Base-by-base conservation (phyloP, 1,140 invertebrate species). In the Scaptomyza pallida region DNA sequence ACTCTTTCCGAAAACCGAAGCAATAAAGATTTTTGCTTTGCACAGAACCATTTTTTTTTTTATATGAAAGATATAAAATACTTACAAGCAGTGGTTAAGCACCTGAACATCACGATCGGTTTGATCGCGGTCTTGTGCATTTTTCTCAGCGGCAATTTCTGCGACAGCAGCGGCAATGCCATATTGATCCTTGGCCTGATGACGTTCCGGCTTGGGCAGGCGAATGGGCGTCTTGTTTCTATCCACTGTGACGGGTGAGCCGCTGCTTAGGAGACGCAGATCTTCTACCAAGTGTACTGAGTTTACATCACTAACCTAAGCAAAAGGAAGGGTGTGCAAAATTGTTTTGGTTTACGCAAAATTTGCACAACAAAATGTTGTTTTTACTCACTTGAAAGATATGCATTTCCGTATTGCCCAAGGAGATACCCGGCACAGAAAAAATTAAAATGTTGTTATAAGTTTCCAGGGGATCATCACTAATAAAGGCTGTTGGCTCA, bases 261-360 rank as follows among this genome's bases (percentile, higher is more conserved):
- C 89, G 15, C 55, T 89, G 55, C 92, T 92, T 6, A 93, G 85
- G 19, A 91, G 90, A 17, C 92, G 93, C 2, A 93, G 85, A 61
- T 93, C 93, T 59, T 93, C 93, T 5, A 93, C 93, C 19, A 93
- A 90, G 40, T 92, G 82, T 43, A 93, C 93, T 1, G 93, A 92
- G 40, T 90, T 92, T 3, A 93, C 93, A 75, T 93, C 93, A 48
- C 92, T 72, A 2, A 90, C 89, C 89, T 90, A 23, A 5, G 5
- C 21, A 4, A 40, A 40, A 37, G n/a, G 6, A 4, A n/a, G 6
- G 2, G 5, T 35, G 12, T 40, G 10, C 3, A 26, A 12, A 45
- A 16, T 41, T 13, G n/a, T 13, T 5, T 44, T 43, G 1, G 17
- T 16, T 2, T n/a, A n/a, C n/a, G n/a, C n/a, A n/a, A n/a, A n/a